A percentile compares a stretch with the other conserved stretches of the same genome.
phyloP scores from a whole-genome alignment of 2,888 invertebrate genomes.

The Alviniconcha strummeri region DNA sequence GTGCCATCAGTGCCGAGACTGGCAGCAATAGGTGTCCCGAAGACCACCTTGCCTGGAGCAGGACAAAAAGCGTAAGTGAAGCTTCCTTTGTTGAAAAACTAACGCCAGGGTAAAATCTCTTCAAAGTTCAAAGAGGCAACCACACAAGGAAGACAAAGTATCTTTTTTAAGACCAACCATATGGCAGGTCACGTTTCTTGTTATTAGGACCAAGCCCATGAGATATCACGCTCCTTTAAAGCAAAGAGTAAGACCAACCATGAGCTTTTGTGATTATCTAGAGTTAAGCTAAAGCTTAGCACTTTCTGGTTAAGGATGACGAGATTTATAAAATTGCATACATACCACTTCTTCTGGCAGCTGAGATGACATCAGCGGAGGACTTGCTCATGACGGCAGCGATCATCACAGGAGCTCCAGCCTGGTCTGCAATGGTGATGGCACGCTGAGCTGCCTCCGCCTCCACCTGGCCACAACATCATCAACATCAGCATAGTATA shows the following conservation, averaged over 20 bases:
- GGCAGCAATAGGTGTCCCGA: constrained; percentile 94
- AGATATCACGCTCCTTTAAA: not conserved
- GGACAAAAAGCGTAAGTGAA: not conserved
- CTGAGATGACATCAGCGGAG: constrained; percentile 86
- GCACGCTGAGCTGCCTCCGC: constrained; percentile 94
- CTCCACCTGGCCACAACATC: constrained; percentile 59
- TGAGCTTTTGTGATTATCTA: no score
- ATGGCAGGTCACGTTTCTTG: not conserved
- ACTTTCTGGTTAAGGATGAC: no score
- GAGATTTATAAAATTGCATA: no score
- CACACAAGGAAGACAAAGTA: not conserved
- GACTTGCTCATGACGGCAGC: constrained; percentile 97
- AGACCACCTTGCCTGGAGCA: constrained; percentile 80
- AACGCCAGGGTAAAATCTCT: not conserved
- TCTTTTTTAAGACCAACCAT: not conserved
- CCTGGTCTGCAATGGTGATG: constrained; percentile 88
- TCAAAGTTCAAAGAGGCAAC: no score
- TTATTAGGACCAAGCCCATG: not conserved
- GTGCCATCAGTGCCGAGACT: constrained; percentile 85
- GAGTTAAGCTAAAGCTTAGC: no score
- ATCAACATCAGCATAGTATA: not conserved
- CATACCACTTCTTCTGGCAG: constrained; percentile 76
- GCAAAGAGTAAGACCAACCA: not conserved
- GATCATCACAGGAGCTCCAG: constrained; percentile 90
- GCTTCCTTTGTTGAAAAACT: not conserved